phyloP scores from a whole-genome alignment of 2,797 vertebrate genomes.

The Mionectes olivaceus region DNA sequence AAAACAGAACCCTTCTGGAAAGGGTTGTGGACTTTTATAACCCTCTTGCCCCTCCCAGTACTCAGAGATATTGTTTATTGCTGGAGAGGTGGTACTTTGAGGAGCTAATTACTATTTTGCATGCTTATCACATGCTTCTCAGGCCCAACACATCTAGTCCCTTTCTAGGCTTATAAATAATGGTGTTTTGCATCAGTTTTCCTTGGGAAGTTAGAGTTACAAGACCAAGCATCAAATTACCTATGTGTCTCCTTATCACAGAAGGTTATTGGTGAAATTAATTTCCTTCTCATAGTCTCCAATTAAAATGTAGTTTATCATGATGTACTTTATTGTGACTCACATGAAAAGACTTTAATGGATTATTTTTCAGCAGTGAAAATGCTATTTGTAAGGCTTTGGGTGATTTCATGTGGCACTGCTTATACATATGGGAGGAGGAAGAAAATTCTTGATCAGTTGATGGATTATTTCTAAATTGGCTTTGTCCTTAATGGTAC shows the following conservation, averaged over 20 bases:
- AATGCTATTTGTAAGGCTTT: background rate
- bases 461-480: conserved; percentile 58
- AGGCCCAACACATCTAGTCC: no score
- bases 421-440: background rate
- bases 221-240: background rate
- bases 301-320: conserved; percentile 46
- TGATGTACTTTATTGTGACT: background rate
- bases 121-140: background rate
- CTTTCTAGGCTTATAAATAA: background rate
- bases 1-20: background rate
- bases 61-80: background rate
- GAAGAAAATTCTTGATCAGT: conserved; percentile 21
- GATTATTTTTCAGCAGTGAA: background rate
- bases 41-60: background rate
- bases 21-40: background rate
- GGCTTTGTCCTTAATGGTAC: conserved; percentile 16
- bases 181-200: background rate
- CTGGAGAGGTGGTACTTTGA: background rate
- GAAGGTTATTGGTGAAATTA: background rate
- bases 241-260: background rate
- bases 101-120: background rate
- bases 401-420: background rate
- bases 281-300: background rate
- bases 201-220: background rate
- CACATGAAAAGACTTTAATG: background rate